phyloP scores from a whole-genome alignment of 2,888 invertebrate species.

The Tortrix viridana region DNA sequence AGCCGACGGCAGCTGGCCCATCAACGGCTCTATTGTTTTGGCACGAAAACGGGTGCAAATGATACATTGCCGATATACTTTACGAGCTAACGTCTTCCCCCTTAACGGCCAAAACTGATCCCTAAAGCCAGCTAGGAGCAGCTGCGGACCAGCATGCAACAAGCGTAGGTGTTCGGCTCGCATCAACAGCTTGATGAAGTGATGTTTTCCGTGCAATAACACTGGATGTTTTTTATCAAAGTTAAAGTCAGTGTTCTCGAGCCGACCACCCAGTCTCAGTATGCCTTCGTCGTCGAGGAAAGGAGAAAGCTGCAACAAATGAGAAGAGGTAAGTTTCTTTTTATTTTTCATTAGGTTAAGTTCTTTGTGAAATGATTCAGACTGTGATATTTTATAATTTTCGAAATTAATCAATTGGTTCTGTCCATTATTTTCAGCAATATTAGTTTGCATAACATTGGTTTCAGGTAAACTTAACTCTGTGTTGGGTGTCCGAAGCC shows the following conservation, averaged over 20 bases:
- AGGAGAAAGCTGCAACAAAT: not conserved
- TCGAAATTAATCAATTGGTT: no score
- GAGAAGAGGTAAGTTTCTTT: not conserved
- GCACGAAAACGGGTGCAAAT: not conserved
- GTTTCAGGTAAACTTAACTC: no score
- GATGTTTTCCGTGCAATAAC: slow-evolving; percentile 21
- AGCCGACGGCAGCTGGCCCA: not conserved
- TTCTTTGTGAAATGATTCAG: no score
- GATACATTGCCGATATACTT: slow-evolving; percentile 28
- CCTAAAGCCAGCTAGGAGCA: slow-evolving; percentile 22
- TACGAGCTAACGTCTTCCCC: slow-evolving; percentile 35
- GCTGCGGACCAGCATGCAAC: slow-evolving; percentile 36
- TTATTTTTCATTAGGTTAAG: no score
- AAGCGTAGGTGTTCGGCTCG: slow-evolving; percentile 33
- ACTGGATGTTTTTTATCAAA: slow-evolving; percentile 24
- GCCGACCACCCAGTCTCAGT: slow-evolving; percentile 24
- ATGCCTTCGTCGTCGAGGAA: slow-evolving; percentile 9
- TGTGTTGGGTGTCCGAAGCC: not conserved
- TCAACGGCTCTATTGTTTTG: no score
- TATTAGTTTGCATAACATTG: no score
- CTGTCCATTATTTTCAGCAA: no score
- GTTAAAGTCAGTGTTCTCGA: slow-evolving; percentile 9
- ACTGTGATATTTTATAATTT: no score
- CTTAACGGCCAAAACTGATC: slow-evolving; percentile 26
- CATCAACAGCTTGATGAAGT: slow-evolving; percentile 31